A percentile compares a stretch with the other conserved stretches of the same genome.
Conservation (phyloP, 1,140 invertebrate genomes). For the Orchesella cincta region DNA sequence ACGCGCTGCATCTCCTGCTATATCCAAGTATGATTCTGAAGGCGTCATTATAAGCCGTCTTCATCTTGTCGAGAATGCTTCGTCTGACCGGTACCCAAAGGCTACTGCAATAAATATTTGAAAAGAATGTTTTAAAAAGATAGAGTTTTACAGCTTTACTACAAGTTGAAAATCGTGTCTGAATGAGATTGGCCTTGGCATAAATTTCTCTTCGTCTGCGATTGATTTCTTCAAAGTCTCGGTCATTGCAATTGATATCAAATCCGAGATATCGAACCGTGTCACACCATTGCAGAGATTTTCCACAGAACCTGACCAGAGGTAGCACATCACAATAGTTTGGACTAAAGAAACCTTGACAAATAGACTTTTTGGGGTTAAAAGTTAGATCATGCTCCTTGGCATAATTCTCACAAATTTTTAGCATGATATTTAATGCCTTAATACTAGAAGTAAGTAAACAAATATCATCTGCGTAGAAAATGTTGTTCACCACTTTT, state of each 20-base stretch:
- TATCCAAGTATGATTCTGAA: background rate
- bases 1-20: background rate
- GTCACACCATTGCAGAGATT: background rate
- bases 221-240: background rate
- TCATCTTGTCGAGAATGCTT: background rate
- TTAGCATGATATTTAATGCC: background rate
- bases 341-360: background rate
- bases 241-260: background rate
- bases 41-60: constrained; percentile 6
- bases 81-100: background rate
- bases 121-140: constrained; percentile 3
- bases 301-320: background rate
- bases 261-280: background rate
- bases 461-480: background rate
- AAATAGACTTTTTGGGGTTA: background rate
- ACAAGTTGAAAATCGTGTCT: background rate
- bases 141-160: background rate
- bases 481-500: background rate
- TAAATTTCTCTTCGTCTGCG: background rate
- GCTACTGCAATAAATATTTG: background rate
- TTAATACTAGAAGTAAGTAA: background rate
- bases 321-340: background rate
- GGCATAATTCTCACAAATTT: constrained; percentile 1
- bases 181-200: background rate
- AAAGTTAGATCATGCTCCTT: background rate